A percentile compares a stretch with the other conserved stretches of the same genome.
Evolutionary conservation across 2,888 invertebrate genomes (phyloP).

Genomic region (Piscicola geometra): DNA sequence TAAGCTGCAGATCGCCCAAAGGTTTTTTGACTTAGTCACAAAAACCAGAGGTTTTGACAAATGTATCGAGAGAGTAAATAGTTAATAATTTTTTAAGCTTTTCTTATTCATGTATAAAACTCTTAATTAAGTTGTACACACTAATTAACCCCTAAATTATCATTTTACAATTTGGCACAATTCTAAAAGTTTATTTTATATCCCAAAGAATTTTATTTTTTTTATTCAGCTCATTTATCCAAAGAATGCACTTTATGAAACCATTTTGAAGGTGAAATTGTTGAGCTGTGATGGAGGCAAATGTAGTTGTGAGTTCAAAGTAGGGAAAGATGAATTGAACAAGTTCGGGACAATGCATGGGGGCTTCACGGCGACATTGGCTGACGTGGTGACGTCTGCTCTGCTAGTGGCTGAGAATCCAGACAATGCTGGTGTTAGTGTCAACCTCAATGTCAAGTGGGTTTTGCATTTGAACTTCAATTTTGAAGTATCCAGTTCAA

Average conservation of each 20-base stretch:
- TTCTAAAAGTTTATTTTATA: neutral
- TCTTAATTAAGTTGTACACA: too few relatives aligned
- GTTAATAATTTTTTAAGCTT: neutral
- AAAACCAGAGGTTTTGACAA: neutral
- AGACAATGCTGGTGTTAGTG: conserved; percentile 69
- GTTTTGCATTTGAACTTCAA: conserved; percentile 48
- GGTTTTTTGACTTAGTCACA: neutral
- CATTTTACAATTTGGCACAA: too few relatives aligned
- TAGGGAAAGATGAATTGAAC: conserved; percentile 72
- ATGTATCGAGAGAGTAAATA: neutral
- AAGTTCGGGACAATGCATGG: conserved; percentile 73
- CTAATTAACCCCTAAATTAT: too few relatives aligned
- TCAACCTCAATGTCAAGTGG: conserved; percentile 76
- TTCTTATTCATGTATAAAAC: too few relatives aligned
- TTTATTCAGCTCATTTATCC: too few relatives aligned
- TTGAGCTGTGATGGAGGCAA: conserved; percentile 63
- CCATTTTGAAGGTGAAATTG: conserved; percentile 34
- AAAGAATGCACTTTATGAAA: too few relatives aligned
- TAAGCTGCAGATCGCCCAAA: neutral
- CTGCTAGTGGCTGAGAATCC: conserved; percentile 67
- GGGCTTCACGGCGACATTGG: conserved; percentile 75
- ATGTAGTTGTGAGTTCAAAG: conserved; percentile 71
- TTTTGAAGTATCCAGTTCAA: too few relatives aligned
- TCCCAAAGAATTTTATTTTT: too few relatives aligned
- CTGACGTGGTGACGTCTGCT: conserved; percentile 72